A percentile compares a stretch with the other conserved stretches of the same genome.
Conservation (phyloP, 2,797 vertebrate genomes). For the Oreonectes daqikongensis region DNA sequence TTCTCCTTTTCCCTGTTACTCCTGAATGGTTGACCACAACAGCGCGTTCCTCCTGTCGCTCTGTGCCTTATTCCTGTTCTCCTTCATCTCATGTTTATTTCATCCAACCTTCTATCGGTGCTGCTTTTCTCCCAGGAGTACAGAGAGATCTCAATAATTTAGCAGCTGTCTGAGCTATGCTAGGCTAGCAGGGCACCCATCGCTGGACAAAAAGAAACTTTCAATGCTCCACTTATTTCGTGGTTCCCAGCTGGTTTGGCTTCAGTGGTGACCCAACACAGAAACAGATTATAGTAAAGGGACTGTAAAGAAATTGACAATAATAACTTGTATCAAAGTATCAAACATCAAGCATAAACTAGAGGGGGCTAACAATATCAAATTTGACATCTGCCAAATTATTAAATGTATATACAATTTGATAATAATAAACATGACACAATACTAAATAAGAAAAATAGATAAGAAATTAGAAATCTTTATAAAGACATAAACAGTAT, state of each 20-base stretch:
- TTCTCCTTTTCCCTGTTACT: neutral
- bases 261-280: neutral
- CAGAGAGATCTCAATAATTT: slow-evolving; percentile 65
- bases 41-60: slow-evolving; percentile 18
- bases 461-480: no score
- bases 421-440: no score
- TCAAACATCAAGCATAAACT: no score
- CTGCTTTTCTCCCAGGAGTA: slow-evolving; percentile 57
- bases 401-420: no score
- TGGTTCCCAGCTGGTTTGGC: neutral
- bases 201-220: slow-evolving; percentile 23
- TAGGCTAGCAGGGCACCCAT: slow-evolving; percentile 41
- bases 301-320: no score
- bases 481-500: no score
- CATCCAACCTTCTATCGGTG: slow-evolving; percentile 53
- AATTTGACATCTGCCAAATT: no score
- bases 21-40: slow-evolving; percentile 10
- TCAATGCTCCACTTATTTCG: slow-evolving; percentile 19
- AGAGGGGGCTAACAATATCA: no score
- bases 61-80: slow-evolving; percentile 12
- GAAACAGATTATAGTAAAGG: no score
- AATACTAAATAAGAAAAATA: no score
- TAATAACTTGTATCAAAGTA: no score
- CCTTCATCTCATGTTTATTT: slow-evolving; percentile 58
- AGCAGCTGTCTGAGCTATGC: slow-evolving; percentile 55